Evolutionary conservation across 1,140 invertebrate genomes (phyloP), one percentile per base, ranked within the genome.

Genomic region (Trichomalopsis sarcophagae): DNA sequence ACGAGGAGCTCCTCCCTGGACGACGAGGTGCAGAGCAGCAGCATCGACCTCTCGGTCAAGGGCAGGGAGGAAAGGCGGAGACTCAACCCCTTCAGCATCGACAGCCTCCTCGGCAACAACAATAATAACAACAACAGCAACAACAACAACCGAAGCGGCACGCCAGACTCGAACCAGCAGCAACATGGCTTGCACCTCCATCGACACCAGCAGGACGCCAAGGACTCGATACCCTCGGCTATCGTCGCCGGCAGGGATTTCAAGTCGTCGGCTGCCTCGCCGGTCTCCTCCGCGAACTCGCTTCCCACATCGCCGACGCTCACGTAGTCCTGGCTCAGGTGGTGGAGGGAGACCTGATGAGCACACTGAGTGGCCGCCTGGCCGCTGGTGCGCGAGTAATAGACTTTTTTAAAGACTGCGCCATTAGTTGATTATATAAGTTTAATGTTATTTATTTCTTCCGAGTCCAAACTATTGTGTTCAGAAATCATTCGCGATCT

Each of bases 1-100:
- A 94, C 87, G 93, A 94, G 55, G 17, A 69, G 62, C 11, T 27
- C 88, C 92, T 94, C 87, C 88, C 94, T 86, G 85, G 91, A 93
- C 50, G 92, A 93, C 9, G 91, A 92, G 75, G 91, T 91, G 6
- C 92, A 93, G 78, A 93, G 91, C 86, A 90, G 91, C 86, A 93
- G 92, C 85, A 92, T 93, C 83, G 93, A 94, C 84, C 86, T 93
- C 47, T 93, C 92, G 2, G 90, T 93, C 17, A 93, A 93, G 73
- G 91, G 94, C 82, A 92, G 94, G 23, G 94, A 94, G 81, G 93
- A 95, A 87, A 94, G 94, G 86, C 94, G 95, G 89, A 93, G 95
- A 86, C 93, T 95, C 74, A 96, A 97, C 93, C 97, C 97, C 30
- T 97, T 97, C 94, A 97, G 96, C 93, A 97, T 97, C 94, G 97